Base-by-base conservation (phyloP, 2,797 vertebrate species). In the Poeciliopsis presidionis region DNA sequence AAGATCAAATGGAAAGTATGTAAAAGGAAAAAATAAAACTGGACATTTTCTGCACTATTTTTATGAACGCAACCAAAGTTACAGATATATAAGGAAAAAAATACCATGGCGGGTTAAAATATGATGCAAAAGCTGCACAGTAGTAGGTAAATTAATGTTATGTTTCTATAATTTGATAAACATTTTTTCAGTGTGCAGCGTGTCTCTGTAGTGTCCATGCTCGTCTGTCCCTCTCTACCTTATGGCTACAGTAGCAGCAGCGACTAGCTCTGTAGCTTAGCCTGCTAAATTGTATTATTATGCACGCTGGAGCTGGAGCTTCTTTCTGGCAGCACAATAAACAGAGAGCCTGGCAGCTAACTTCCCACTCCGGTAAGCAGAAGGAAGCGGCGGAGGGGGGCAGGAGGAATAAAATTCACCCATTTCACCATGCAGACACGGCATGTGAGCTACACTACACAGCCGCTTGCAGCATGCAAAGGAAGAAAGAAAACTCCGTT, bases 251-350 rank as follows among this genome's bases (percentile, higher is more conserved):
- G 91, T 90, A 94, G 92, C 89, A 84, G 92, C 88, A 84, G 91
- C 92, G 55, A 89, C 88, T 93, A 94, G 93, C 93, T 87, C 78
- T 88, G 57, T 95, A 94, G 94, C 94, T 86, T 94, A 92, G 93
- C 94, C 73, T 91, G 92, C 92, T 95, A 93, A 92, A 93, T 84
- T 88, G 79, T 77, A 72, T 57, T 72, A 78, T 90, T 81, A 75
- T 82, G 88, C 90, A 86, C 71, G 81, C 86, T 85, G 88, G 57
- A 78, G 89, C 87, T 82, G 69, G 77, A 76, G 81, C 76, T 41
- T 20, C 81, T 70, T 1, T 67, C 0, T 16, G 84, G 25, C 78
- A 49, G 86, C 1, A 53, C 73, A 28, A 83, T 57, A 51, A 4
- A 55, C 69, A 74, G 53, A 46, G 76, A 71, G 53, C 55, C 25